Percentiles rank a stretch among this genome's conserved stretches.
These are phyloP conservation scores for Apis cerana DNA, from an alignment of 1,140 invertebrate genomes.

Conservation along the genomic window DNA sequence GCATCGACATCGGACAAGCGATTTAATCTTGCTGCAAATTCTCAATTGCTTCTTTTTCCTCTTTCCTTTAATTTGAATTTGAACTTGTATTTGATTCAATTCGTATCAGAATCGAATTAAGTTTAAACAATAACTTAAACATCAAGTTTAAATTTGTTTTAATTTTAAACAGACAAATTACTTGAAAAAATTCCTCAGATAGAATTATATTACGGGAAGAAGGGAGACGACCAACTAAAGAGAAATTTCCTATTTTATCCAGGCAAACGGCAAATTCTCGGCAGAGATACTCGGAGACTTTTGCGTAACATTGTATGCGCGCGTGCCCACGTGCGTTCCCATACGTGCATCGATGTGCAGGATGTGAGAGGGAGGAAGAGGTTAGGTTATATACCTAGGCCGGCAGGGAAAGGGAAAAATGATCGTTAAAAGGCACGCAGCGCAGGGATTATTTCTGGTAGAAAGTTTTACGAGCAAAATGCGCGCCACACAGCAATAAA, in stretches of 20 bases:
- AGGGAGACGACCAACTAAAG: too few species aligned
- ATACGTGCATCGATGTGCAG: not conserved
- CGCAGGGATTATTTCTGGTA: conserved; percentile 25
- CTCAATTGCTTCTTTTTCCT: not conserved
- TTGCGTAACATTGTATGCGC: not conserved
- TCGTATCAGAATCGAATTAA: too few species aligned
- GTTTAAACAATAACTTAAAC: too few species aligned
- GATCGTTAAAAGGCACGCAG: conserved; percentile 35
- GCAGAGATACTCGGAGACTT: not conserved
- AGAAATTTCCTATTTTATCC: not conserved
- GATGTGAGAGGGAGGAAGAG: not conserved
- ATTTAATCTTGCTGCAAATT: too few species aligned
- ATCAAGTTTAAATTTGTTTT: too few species aligned
- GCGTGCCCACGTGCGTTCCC: not conserved
- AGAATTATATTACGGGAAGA: too few species aligned
- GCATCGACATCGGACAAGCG: too few species aligned
- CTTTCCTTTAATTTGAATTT: too few species aligned
- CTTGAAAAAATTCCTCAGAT: too few species aligned
- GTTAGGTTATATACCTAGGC: not conserved
- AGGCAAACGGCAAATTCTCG: not conserved
- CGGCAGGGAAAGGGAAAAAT: not conserved
- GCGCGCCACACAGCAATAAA: conserved; percentile 40
- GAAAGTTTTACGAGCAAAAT: conserved; percentile 52
- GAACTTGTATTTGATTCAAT: too few species aligned
- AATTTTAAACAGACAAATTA: too few species aligned